phyloP scores from a whole-genome alignment of 92 coral and sea anemone species.

The Muricea muricata region DNA sequence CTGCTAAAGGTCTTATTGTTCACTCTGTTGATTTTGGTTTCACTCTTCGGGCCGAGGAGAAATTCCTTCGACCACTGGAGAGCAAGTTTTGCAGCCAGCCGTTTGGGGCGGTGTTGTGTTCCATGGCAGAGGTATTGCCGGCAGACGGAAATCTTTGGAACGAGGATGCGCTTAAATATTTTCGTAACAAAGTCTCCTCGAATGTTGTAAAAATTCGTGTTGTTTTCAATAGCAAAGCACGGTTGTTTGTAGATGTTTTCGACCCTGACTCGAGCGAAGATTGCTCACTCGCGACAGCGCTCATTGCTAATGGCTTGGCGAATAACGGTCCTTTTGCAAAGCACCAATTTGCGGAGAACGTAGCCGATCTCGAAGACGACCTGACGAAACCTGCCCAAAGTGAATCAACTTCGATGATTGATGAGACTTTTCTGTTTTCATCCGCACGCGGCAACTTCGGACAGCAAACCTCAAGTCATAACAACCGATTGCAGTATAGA shows the following conservation, averaged over 20 bases:
- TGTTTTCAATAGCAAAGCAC: conserved; percentile 4
- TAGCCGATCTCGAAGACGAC: background rate
- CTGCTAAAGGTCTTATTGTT: conserved; percentile 50
- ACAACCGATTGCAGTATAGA: no score
- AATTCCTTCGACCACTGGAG: conserved; percentile 72
- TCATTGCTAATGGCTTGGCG: background rate
- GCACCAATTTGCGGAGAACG: no score
- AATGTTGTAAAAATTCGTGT: conserved; percentile 1
- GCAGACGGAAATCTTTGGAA: conserved; percentile 64
- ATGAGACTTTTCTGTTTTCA: no score
- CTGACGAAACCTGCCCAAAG: background rate
- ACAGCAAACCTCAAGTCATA: no score
- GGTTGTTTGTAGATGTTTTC: conserved; percentile 11
- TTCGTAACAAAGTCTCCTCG: conserved; percentile 39
- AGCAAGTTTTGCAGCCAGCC: conserved; percentile 58
- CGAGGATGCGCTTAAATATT: conserved; percentile 64
- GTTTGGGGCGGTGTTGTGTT: conserved; percentile 78
- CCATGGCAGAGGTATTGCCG: conserved; percentile 46
- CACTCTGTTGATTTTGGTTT: conserved; percentile 89
- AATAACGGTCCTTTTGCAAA: no score
- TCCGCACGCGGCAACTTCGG: no score
- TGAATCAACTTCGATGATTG: background rate
- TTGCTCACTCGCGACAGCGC: background rate
- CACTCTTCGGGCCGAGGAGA: conserved; percentile 57
- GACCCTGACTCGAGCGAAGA: conserved; percentile 4